phyloP scores from a whole-genome alignment of 2,797 vertebrate species.

The Poeciliopsis presidionis region DNA sequence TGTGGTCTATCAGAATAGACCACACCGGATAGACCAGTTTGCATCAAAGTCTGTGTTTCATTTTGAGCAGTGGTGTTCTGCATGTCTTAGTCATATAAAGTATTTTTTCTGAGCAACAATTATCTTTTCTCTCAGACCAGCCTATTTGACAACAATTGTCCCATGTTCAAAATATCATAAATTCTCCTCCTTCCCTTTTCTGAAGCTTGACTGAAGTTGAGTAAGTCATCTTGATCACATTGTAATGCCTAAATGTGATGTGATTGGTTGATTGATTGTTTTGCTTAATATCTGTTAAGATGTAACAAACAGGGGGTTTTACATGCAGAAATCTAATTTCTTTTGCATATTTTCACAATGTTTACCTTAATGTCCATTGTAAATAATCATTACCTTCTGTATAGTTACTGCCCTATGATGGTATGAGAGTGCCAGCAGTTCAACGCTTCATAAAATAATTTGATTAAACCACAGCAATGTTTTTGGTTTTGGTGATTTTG shows the following conservation, averaged over 20 bases:
- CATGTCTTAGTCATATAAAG: neutral
- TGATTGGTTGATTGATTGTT: neutral
- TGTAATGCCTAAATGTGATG: neutral
- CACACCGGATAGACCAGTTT: neutral
- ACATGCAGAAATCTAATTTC: neutral
- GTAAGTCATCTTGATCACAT: neutral
- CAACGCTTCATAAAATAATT: neutral
- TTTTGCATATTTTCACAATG: neutral
- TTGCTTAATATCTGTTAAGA: neutral
- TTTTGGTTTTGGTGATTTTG: neutral
- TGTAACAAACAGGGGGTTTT: neutral
- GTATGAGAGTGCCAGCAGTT: neutral
- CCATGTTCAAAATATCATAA: neutral
- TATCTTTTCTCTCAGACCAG: neutral
- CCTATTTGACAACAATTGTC: neutral
- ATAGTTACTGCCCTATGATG: neutral
- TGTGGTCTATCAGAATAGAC: neutral
- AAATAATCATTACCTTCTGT: neutral
- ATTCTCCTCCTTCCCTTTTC: neutral
- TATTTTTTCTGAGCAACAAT: neutral
- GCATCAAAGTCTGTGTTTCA: neutral
- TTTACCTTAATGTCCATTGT: neutral
- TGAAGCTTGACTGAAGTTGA: neutral
- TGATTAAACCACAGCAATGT: neutral
- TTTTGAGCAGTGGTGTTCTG: neutral